Base-by-base conservation (phyloP, 2,113 vertebrate genomes). In the Leptodactylus fuscus region DNA sequence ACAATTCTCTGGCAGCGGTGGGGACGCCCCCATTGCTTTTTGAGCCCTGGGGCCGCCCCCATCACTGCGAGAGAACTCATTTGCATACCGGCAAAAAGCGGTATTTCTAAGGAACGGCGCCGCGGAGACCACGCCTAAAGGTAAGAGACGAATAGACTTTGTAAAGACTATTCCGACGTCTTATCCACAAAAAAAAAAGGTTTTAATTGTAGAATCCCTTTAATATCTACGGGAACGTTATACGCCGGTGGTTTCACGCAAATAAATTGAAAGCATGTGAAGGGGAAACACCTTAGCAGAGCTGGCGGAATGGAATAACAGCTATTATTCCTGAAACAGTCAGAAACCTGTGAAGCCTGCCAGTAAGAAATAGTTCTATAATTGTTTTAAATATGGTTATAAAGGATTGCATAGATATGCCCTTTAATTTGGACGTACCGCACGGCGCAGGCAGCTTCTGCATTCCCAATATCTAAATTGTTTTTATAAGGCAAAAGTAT, bases 371-470 rank as follows among this genome's bases (percentile, higher is more conserved):
- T 71, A 71, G 20, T 41, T 41, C 20, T 4, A 20, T 71, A 71
- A 44, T 71, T 71, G 36, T 71, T 44, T n/a, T 44, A 71, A 41
- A 71, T 71, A 44, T 41, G 69, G 69, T 13, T 44, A 71, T 41
- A 71, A 22, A 71, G 1, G 34, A n/a, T 74, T 27, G 70, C 41
- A 15, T 74, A 24, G 22, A 24, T 27, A 27, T 74, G 41, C 22
- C 70, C 70, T 74, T 46, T 74, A 44, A 46, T 74, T 74, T 46
- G 46, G 18, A 74, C 70, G 27, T 24, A 27, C 22, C 70, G 0
- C 70, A 13, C 22, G 1, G 18, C 27, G 70, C 41, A 74, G 70
- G n/a, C 38, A 27, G 24, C 22, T 4, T 74, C 24, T 6, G n/a
- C 41, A 74, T 74, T 74, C 41, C 70, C 41, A 48, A 46, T 46